Evolutionary conservation across 2,113 vertebrate species (phyloP).

Genomic region (Oreotrochilus melanogaster): DNA sequence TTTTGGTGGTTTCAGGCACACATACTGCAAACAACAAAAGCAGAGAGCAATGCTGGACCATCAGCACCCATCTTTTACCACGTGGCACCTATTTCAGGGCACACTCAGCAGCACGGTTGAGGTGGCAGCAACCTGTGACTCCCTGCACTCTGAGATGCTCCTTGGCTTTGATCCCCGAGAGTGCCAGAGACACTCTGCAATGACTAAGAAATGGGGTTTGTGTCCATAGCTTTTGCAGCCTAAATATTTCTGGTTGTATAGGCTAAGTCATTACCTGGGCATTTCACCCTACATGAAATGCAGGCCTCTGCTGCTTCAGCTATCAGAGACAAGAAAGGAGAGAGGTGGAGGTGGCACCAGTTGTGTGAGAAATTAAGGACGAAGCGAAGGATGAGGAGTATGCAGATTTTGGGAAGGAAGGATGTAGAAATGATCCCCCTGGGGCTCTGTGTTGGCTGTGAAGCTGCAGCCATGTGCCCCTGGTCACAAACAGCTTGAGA

Average conservation of each 20-base stretch:
- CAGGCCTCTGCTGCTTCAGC: background rate
- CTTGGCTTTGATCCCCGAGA: background rate
- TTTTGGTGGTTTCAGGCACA: background rate
- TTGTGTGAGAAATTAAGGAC: background rate
- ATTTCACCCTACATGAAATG: background rate
- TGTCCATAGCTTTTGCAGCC: background rate
- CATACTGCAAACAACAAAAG: background rate
- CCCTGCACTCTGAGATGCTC: background rate
- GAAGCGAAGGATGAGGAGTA: background rate
- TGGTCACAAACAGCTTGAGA: background rate
- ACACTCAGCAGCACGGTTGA: background rate
- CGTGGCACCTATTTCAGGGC: background rate
- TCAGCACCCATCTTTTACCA: background rate
- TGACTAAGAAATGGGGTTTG: background rate
- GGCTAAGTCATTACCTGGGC: background rate
- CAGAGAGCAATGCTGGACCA: background rate
- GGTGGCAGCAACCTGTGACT: background rate
- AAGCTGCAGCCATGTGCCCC: background rate
- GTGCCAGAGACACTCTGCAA: background rate
- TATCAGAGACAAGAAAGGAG: background rate
- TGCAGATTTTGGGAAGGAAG: background rate
- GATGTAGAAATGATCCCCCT: fast-evolving
- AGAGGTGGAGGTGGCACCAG: background rate
- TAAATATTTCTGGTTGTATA: background rate
- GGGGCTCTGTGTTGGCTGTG: background rate